These are phyloP conservation scores for Ciconia stormi DNA, from an alignment of 2,113 vertebrate genomes.

Conservation along the genomic window DNA sequence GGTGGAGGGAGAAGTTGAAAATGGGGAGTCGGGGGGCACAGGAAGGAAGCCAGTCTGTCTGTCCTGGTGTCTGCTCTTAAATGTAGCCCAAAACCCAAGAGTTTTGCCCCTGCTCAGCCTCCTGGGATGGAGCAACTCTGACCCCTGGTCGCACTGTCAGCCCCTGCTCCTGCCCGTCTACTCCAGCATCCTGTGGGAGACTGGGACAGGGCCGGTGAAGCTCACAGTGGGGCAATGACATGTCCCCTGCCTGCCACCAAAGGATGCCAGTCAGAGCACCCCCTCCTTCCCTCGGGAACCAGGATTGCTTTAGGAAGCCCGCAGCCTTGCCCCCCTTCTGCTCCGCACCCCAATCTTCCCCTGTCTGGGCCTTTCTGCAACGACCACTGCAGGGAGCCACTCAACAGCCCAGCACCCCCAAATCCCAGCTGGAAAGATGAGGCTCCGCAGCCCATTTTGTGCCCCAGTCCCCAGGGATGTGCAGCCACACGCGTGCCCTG, in stretches of 20 bases:
- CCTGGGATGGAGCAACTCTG: no score
- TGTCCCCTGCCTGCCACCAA: not conserved
- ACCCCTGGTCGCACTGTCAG: fast-evolving
- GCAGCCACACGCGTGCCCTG: fast-evolving
- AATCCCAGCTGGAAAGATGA: not conserved
- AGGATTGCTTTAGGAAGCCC: not conserved
- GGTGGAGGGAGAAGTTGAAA: not conserved
- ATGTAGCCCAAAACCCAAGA: not conserved
- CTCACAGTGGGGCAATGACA: not conserved
- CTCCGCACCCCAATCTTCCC: fast-evolving
- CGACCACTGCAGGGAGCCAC: fast-evolving
- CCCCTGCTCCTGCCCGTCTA: not conserved
- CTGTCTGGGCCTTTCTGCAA: not conserved
- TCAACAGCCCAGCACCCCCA: not conserved
- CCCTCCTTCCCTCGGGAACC: not conserved
- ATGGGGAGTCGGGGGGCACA: not conserved
- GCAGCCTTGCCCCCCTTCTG: not conserved
- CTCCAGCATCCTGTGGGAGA: not conserved
- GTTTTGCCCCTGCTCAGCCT: not conserved
- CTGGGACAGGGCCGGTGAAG: not conserved
- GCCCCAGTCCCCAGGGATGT: fast-evolving
- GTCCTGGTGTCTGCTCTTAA: not conserved
- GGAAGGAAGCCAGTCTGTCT: not conserved
- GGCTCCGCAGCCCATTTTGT: not conserved
- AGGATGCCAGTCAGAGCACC: not conserved